Evolutionary conservation across 2,113 vertebrate species (phyloP).

Genomic region (Cochlearius cochlearius): DNA sequence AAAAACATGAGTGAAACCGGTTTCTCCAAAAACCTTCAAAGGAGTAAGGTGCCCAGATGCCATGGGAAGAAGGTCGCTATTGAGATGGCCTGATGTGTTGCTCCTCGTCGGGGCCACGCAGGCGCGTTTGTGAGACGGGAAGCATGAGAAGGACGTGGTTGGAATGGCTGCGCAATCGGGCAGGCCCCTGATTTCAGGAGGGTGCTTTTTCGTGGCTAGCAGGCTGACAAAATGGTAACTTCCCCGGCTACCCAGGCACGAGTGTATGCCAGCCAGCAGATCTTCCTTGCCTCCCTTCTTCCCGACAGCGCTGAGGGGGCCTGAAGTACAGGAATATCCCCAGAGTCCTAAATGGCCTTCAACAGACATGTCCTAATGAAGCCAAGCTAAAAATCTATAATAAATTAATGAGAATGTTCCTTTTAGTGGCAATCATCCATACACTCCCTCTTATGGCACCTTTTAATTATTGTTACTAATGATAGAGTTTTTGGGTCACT

Average conservation of each 20-base stretch:
- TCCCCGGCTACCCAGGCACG: background rate
- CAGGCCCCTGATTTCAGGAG: background rate
- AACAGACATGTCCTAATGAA: slow-evolving; percentile 72
- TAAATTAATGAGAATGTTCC: slow-evolving; percentile 76
- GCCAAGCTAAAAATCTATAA: slow-evolving; percentile 72
- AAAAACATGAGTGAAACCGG: background rate
- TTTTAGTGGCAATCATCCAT: slow-evolving; percentile 70
- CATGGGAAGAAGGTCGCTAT: rapidly evolving
- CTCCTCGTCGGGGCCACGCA: background rate
- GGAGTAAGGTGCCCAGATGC: background rate
- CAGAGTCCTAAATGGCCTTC: slow-evolving; percentile 71
- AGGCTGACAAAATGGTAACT: background rate
- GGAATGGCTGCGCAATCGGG: background rate
- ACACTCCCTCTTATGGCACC: slow-evolving; percentile 61
- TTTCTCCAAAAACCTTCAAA: background rate
- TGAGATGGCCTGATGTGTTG: background rate
- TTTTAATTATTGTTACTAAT: slow-evolving; percentile 79
- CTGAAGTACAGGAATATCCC: slow-evolving; percentile 7
- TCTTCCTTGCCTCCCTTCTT: background rate
- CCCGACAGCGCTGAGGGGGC: background rate
- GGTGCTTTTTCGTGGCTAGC: background rate
- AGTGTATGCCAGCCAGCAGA: background rate
- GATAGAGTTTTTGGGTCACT: slow-evolving; percentile 68
- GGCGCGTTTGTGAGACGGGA: background rate
- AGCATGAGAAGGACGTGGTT: background rate